Evolutionary conservation across 2,888 invertebrate genomes (phyloP), one percentile per base, ranked within the genome.

Genomic region (Pseudococcus viburni): DNA sequence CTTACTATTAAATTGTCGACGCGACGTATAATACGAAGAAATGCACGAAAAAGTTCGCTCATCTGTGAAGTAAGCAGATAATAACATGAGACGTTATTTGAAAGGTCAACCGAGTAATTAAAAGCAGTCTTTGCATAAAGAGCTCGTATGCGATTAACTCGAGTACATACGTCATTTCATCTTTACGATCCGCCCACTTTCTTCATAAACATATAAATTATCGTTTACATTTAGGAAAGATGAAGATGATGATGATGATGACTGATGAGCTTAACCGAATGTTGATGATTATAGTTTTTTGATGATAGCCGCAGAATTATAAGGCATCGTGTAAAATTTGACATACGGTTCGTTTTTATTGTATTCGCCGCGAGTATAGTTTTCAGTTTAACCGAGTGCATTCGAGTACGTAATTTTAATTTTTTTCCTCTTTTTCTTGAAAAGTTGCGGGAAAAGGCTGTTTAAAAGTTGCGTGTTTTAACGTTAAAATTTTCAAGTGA

Each of bases 21-120:
- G 46, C 11, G 55, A 55, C 55, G 5, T 15, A 12, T 55, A 59
- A 64, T 22, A 64, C 9, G 22, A 64, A 64, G 64, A 22, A 64
- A 64, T 64, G 64, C 22, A 64, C 64, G 64, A 64, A 64, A 64
- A 64, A 64, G 64, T 64, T 22, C 11, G 64, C 64, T 64, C 64
- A 64, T 64, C 64, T 22, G 64, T 64, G 64, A 64, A 64, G 22
- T 64, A 64, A 64, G 64, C 64, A 9, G 64, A 64, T 64, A 22
- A 22, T 22, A 64, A 64, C 22, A 64, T 64, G 19, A 59, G 59
- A 22, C 64, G 64, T 64, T 64, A 22, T 22, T 64, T 22, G 22
- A 64, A 64, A 64, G 64, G 64, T 64, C 64, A 64, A 64, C 22
- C 22, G 15, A 64, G 64, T 64, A 64, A 64, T 64, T 64, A 64